Conservation (phyloP, 2,888 invertebrate species). For the Erebia ligea region DNA sequence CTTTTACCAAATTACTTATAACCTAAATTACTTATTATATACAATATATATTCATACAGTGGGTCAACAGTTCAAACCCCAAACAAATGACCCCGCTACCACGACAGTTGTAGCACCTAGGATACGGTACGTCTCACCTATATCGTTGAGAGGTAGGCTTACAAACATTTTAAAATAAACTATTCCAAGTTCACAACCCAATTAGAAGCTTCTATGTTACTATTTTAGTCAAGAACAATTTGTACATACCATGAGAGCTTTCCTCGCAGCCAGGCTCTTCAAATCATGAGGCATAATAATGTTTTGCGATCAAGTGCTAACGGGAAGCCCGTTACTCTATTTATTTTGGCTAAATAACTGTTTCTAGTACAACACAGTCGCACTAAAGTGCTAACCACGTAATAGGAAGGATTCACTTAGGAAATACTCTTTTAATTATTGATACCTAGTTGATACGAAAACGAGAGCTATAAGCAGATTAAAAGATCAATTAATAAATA, state of each 20-base stretch:
- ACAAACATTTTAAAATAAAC: too few relatives aligned
- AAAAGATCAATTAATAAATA: neutral
- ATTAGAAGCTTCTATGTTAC: too few relatives aligned
- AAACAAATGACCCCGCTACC: too few relatives aligned
- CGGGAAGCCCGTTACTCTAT: conserved; percentile 54
- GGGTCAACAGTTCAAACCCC: too few relatives aligned
- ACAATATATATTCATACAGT: too few relatives aligned
- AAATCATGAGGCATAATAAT: conserved; percentile 79
- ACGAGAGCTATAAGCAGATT: neutral
- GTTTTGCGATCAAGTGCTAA: conserved; percentile 52
- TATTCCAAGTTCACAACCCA: too few relatives aligned
- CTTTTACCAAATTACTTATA: too few relatives aligned
- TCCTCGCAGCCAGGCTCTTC: conserved; percentile 73
- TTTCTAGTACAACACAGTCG: neutral
- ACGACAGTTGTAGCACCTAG: too few relatives aligned
- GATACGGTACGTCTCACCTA: too few relatives aligned
- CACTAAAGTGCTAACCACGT: neutral
- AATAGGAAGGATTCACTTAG: neutral
- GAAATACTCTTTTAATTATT: neutral
- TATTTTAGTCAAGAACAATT: neutral
- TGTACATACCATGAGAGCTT: conserved; percentile 72
- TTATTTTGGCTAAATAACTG: conserved; percentile 22
- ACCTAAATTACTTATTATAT: too few relatives aligned
- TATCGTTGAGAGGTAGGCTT: too few relatives aligned
- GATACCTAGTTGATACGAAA: too few relatives aligned